Percentiles rank a stretch among this genome's conserved stretches.
phyloP scores from a whole-genome alignment of 2,888 invertebrate genomes.

The Megamerina dolium region DNA sequence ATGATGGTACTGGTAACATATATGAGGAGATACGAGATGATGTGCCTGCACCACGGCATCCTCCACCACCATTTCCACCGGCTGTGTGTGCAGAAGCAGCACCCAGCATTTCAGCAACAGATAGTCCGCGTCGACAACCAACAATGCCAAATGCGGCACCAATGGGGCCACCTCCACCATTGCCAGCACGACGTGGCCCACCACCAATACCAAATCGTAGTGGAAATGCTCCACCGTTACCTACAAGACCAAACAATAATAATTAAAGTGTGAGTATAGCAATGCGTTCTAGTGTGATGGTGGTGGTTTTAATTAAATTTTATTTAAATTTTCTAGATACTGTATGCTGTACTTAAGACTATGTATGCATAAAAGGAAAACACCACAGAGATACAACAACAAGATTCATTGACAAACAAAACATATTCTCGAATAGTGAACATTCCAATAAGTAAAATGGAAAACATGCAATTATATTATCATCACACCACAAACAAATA shows the following conservation, averaged over 20 bases:
- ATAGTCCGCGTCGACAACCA: conserved; percentile 24
- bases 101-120: conserved; percentile 27
- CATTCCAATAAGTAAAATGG: too few species aligned
- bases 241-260: conserved; percentile 41
- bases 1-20: conserved; percentile 42
- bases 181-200: conserved; percentile 52
- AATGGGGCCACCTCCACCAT: conserved; percentile 56
- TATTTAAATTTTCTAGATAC: too few species aligned
- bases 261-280: conserved; percentile 34
- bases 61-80: conserved; percentile 58
- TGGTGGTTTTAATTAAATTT: too few species aligned
- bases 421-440: too few species aligned
- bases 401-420: too few species aligned
- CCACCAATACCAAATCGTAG: conserved; percentile 48
- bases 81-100: conserved; percentile 46
- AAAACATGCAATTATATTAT: too few species aligned
- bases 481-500: too few species aligned
- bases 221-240: conserved; percentile 46
- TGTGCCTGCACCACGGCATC: conserved; percentile 53
- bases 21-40: conserved; percentile 57
- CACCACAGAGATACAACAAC: too few species aligned
- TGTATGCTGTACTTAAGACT: too few species aligned
- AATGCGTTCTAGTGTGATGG: too few species aligned
- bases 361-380: too few species aligned
- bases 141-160: conserved; percentile 34